Base-by-base conservation (phyloP, 2,113 vertebrate genomes). In the Rhadina sibilatrix region DNA sequence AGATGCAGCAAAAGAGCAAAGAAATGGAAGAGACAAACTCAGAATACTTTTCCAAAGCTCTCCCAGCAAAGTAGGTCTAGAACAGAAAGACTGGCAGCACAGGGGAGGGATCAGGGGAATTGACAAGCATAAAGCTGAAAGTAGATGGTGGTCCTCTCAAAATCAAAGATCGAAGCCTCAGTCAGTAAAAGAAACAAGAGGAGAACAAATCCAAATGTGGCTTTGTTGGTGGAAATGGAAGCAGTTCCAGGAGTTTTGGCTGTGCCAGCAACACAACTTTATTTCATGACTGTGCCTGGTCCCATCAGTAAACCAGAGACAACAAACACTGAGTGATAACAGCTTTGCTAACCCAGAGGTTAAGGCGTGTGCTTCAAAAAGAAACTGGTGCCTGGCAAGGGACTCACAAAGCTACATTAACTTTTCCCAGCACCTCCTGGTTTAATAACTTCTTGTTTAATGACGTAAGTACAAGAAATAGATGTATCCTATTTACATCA, bases 1-100 rank as follows among this genome's bases (percentile, higher is more conserved):
- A 97, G 92, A 65, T 24, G 25, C 77, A 63, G 54, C 66, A 60
- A 75, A 70, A 46, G 53, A 92, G 60, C 50, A 82, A 69, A 65
- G 64, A 37, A 79, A 95, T 89, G 76, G n/a, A 84, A 93, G 42
- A 95, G 96, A 93, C 70, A 92, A 89, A 89, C 53, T 89, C 65
- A 63, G 65, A 93, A 64, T 64, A 80, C 33, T 54, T 94, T 69
- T 44, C 59, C 50, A 72, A 74, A 90, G 35, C 63, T 88, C 47
- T 40, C 31, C 7, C 70, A 46, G 52, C 44, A 56, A 56, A 83
- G n/a, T 13, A 66, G 27, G 37, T 47, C 83, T 70, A 21, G 82
- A 50, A 61, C 40, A 74, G 23, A 57, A 79, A 76, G 63, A 63
- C 20, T 4, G 27, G n/a, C 42, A 69, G 42, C 37, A 28, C 2